Evolutionary conservation across 2,888 invertebrate genomes (phyloP), one percentile per base, ranked within the genome.

Genomic region (Leucozona laternaria): DNA sequence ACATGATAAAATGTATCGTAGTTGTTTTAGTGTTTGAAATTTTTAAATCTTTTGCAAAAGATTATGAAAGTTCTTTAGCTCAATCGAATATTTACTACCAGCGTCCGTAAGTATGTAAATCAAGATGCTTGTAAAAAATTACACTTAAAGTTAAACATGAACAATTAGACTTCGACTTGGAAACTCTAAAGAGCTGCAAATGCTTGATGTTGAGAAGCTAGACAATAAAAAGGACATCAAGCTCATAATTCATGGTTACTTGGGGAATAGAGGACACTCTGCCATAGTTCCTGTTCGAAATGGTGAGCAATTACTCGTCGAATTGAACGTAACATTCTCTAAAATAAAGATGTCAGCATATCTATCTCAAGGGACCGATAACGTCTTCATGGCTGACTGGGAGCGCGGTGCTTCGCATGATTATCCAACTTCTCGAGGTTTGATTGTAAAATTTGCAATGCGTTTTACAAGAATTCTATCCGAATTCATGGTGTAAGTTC

Each of bases 341-440:
- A 17, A 25, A 31, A 37, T 11, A 2, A 28, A 28, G n/a, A 20
- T 7, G 7, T 6, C 75, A 91, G 92, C 92, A n/a, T 92, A 92
- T 73, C 81, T 89, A 17, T 89, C 90, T 0, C 90, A 90, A 62
- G 92, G 92, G 13, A 88, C 82, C 48, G 89, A 88, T 28, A 90
- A 92, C 73, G 68, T 93, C 0, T 88, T 91, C 4, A 62, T 92
- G n/a, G 93, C 90, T 4, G 93, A 93, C 58, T 93, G 92, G 92
- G 82, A 89, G 20, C 89, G 90, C 25, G 91, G 90, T 4, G 91
- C 92, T 4, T 82, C 72, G 0, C 34, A 91, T 58, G 90, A 90
- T 75, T 93, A 93, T 80, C 79, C 88, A 1, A 90, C 88, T 4
- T 90, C 93, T 0, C 89, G 92, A 0, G 80, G 81, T 15, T 89